Conservation (phyloP, 2,888 invertebrate species). For the Brenthis daphne region DNA sequence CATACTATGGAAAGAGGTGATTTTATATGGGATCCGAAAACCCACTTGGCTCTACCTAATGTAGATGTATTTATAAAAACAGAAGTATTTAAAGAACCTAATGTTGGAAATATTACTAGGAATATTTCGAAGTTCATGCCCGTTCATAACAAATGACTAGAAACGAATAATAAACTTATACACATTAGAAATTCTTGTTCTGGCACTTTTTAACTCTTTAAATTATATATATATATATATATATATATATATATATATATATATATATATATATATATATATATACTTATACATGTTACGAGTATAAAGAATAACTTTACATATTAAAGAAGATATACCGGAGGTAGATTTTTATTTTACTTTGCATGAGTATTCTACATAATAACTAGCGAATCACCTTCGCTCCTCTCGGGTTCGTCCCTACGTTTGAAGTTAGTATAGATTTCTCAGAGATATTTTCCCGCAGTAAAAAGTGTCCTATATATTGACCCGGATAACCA, state of each 20-base stretch:
- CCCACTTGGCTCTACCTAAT: slow-evolving; percentile 48
- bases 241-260: no score
- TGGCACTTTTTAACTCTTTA: slow-evolving; percentile 35
- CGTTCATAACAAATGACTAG: slow-evolving; percentile 44
- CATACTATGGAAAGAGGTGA: slow-evolving; percentile 50
- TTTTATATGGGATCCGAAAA: slow-evolving; percentile 52
- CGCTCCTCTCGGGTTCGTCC: no score
- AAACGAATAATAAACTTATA: slow-evolving; percentile 9
- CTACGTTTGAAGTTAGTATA: no score
- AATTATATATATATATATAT: slow-evolving; percentile 3
- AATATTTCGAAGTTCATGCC: slow-evolving; percentile 36
- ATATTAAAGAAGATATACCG: neutral
- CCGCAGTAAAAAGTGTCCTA: no score
- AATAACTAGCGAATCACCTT: no score
- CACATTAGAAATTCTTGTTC: slow-evolving; percentile 39
- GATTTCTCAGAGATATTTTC: no score
- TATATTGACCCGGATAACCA: no score
- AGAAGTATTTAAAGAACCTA: neutral
- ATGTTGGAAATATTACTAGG: slow-evolving; percentile 37
- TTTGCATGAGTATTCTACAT: neutral
- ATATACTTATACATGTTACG: no score
- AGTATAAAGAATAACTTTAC: no score
- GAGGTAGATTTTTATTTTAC: neutral
- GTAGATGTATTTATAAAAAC: slow-evolving; percentile 50
- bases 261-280: no score